Evolutionary conservation across 2,888 invertebrate species (phyloP).

Genomic region (Timema podura): DNA sequence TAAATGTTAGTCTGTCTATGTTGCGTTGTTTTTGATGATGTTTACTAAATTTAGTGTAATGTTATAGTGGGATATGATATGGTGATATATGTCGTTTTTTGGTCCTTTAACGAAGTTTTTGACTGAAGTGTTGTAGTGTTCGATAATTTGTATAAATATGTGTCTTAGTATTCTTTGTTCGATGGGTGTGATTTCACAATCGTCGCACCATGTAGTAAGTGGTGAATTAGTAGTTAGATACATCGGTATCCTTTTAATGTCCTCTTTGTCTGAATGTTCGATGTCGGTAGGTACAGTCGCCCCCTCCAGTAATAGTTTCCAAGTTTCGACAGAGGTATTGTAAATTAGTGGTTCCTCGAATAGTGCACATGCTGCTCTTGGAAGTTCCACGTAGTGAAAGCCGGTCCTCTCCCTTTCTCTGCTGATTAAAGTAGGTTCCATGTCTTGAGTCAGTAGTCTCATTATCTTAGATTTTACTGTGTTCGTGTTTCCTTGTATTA

Average conservation of each 20-base stretch:
- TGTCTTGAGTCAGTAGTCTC: background rate
- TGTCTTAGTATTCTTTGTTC: background rate
- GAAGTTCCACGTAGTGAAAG: background rate
- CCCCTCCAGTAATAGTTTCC: background rate
- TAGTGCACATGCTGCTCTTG: background rate
- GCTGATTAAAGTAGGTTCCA: background rate
- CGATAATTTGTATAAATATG: background rate
- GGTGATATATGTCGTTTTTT: background rate
- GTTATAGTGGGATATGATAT: background rate
- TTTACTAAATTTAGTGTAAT: background rate
- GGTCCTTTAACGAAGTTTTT: background rate
- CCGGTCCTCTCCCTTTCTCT: background rate
- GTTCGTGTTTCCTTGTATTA: background rate
- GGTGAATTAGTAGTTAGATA: background rate
- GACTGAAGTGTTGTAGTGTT: background rate
- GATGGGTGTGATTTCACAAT: background rate
- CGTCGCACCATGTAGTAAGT: background rate
- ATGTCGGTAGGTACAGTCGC: background rate
- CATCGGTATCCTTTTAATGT: background rate
- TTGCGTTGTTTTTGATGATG: background rate
- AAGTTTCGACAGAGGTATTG: background rate
- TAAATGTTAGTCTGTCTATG: too few relatives aligned
- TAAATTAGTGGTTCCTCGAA: background rate
- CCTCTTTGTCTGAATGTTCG: background rate
- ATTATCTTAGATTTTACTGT: background rate